Evolutionary conservation across 2,113 vertebrate species (phyloP).

Genomic region (Geococcyx californianus): DNA sequence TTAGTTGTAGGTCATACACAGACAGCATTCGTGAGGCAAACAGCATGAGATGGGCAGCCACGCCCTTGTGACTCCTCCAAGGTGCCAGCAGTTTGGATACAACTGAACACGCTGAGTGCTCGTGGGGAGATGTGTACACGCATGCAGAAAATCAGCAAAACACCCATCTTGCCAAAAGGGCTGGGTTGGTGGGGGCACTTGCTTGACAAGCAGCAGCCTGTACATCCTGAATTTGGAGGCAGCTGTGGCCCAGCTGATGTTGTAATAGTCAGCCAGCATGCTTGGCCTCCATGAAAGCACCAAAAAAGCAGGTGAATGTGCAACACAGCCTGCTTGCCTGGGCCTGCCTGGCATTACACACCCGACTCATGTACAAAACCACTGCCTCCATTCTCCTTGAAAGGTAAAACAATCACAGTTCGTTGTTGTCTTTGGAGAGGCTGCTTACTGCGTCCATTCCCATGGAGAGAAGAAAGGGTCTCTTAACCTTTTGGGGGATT

Average conservation of each 20-base stretch:
- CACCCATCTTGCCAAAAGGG: neutral
- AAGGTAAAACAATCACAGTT: neutral
- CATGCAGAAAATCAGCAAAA: neutral
- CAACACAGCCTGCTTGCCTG: neutral
- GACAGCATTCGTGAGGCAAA: neutral
- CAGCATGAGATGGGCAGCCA: neutral
- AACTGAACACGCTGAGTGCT: neutral
- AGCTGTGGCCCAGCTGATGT: neutral
- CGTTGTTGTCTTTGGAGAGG: neutral
- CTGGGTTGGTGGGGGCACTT: accelerated
- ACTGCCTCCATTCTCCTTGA: neutral
- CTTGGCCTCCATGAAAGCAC: neutral
- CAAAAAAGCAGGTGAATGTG: neutral
- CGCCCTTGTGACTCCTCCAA: neutral
- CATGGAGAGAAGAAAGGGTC: neutral
- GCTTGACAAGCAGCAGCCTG: neutral
- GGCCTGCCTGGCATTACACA: slow-evolving; percentile 12
- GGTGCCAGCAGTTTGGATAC: neutral
- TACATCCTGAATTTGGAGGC: neutral
- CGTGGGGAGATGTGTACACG: neutral
- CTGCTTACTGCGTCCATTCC: neutral
- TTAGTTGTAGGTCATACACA: neutral
- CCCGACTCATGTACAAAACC: neutral
- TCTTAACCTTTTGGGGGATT: neutral
- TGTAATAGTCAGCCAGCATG: neutral